Conservation (phyloP, 2,113 vertebrate genomes). For the Lepidothrix coronata region DNA sequence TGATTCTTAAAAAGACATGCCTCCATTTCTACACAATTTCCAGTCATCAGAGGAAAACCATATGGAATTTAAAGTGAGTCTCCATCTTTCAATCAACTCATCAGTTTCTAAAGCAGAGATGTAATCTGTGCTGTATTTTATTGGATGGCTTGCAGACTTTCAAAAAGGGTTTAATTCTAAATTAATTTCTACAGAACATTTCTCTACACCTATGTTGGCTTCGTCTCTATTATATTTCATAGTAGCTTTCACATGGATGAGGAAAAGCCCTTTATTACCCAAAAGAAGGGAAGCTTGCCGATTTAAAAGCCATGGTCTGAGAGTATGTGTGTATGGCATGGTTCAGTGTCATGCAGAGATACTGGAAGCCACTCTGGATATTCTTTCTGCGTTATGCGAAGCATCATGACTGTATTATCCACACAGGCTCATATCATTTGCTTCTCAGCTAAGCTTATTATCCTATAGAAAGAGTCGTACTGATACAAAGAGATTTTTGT, state of each 20-base stretch:
- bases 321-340: rapidly evolving
- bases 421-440: background rate
- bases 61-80: background rate
- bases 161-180: background rate
- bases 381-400: background rate
- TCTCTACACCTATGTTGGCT: background rate
- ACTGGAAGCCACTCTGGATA: background rate
- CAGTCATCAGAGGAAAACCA: background rate
- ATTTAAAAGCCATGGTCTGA: background rate
- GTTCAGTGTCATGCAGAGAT: background rate
- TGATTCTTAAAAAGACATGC: background rate
- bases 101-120: background rate
- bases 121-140: background rate
- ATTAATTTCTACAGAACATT: background rate
- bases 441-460: background rate
- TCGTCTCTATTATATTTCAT: background rate
- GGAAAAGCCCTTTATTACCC: background rate
- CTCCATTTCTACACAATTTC: background rate
- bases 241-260: background rate
- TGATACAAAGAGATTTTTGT: background rate
- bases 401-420: background rate
- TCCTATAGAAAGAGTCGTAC: background rate
- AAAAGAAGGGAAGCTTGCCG: background rate
- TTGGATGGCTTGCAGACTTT: background rate
- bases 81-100: background rate